These are phyloP conservation scores for Ophion costatus DNA, from an alignment of 2,888 invertebrate genomes.

Conservation along the genomic window DNA sequence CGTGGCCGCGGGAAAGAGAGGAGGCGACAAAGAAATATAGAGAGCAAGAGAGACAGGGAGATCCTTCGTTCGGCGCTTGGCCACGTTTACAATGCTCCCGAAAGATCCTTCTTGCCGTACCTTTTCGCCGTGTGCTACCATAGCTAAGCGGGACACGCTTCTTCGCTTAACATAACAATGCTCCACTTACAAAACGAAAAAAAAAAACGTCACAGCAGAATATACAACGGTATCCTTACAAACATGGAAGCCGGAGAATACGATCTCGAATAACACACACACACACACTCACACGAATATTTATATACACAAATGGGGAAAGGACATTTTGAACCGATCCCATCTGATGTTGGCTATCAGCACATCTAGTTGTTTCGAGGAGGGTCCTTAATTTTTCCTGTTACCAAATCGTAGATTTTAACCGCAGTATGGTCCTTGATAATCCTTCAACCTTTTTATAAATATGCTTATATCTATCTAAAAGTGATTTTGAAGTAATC, in stretches of 20 bases:
- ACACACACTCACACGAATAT: too few species aligned
- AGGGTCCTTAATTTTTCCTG: too few species aligned
- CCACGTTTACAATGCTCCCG: constrained; percentile 44
- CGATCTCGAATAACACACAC: constrained; percentile 59
- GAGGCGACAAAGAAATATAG: constrained; percentile 12
- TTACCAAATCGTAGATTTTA: too few species aligned
- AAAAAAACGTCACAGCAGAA: constrained; percentile 42
- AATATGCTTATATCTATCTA: too few species aligned
- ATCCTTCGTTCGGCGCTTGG: constrained; percentile 43
- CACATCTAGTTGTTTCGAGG: too few species aligned
- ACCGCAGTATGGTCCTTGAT: too few species aligned
- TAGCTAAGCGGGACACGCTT: constrained; percentile 66
- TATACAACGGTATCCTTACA: constrained; percentile 64
- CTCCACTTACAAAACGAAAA: constrained; percentile 65
- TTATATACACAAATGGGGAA: constrained; percentile 57
- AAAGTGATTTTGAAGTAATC: too few species aligned
- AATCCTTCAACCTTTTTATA: too few species aligned
- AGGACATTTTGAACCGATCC: background rate
- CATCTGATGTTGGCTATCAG: too few species aligned
- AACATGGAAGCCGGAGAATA: constrained; percentile 45
- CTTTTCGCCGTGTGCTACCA: constrained; percentile 41
- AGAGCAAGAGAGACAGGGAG: constrained; percentile 20
- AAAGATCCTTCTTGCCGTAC: constrained; percentile 54
- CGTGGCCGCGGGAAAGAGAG: background rate
- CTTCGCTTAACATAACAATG: constrained; percentile 76